phyloP scores from a whole-genome alignment of 64 coral and sea anemone genomes.

The Astreopora myriophthalma region DNA sequence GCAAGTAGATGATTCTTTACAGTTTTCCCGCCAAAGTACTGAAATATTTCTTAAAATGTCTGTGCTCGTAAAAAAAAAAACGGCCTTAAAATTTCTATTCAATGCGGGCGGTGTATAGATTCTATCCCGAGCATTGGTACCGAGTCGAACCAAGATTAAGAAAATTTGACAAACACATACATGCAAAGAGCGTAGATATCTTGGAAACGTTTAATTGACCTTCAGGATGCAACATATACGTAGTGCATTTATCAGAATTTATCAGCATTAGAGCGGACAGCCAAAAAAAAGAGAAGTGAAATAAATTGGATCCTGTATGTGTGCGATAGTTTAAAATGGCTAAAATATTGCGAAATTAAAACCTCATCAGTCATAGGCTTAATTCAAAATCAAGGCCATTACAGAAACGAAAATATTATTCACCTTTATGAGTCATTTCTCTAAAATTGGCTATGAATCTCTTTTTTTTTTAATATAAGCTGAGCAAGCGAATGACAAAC shows the following conservation, averaged over 20 bases:
- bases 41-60: too few species aligned
- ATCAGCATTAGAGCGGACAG: background rate
- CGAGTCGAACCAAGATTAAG: too few species aligned
- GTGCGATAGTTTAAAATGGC: background rate
- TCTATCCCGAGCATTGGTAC: too few species aligned
- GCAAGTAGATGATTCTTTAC: too few species aligned
- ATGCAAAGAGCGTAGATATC: background rate
- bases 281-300: background rate
- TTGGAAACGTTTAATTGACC: background rate
- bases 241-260: too few species aligned
- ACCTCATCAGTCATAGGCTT: too few species aligned
- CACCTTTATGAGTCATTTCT: background rate
- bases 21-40: too few species aligned
- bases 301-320: background rate
- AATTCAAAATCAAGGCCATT: background rate
- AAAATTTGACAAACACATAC: background rate
- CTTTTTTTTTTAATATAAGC: background rate
- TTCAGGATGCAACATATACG: background rate
- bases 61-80: too few species aligned
- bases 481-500: background rate
- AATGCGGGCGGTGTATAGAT: too few species aligned
- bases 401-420: slow-evolving; percentile 13
- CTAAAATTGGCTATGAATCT: background rate
- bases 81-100: too few species aligned
- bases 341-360: background rate